These are phyloP conservation scores for Neolamprologus fasciatus DNA, from an alignment of 2,113 vertebrate species.

Conservation along the genomic window DNA sequence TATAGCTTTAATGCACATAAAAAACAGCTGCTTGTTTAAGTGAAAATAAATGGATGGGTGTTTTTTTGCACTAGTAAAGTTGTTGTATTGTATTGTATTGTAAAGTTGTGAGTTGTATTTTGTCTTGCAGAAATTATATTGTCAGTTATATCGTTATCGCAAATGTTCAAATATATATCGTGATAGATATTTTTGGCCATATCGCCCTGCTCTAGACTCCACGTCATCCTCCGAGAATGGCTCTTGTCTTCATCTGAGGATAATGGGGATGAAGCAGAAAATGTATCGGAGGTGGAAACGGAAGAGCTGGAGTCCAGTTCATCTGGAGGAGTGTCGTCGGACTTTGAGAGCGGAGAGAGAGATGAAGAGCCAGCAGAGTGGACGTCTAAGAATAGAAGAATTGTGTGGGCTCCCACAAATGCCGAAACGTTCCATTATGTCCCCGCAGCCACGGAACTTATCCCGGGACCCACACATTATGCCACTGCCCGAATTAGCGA, in stretches of 20 bases:
- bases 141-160: too few relatives aligned
- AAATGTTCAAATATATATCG: too few relatives aligned
- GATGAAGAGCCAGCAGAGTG: not conserved
- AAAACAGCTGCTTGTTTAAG: too few relatives aligned
- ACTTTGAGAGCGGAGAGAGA: not conserved
- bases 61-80: too few relatives aligned
- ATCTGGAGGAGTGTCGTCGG: not conserved
- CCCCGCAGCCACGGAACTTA: not conserved
- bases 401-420: not conserved
- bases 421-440: not conserved
- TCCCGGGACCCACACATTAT: not conserved
- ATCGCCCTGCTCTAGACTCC: too few relatives aligned
- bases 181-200: rapidly evolving
- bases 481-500: not conserved
- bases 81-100: too few relatives aligned
- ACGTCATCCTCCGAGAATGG: not conserved
- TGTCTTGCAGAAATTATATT: too few relatives aligned
- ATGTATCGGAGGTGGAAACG: rapidly evolving
- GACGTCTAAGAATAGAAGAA: not conserved
- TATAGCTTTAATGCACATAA: too few relatives aligned
- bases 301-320: not conserved
- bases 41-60: too few relatives aligned
- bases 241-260: not conserved
- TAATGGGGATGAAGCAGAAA: not conserved
- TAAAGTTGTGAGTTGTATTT: too few relatives aligned